These are phyloP conservation scores for Homarus gammarus DNA, from an alignment of 2,888 invertebrate genomes.

Conservation along the genomic window DNA sequence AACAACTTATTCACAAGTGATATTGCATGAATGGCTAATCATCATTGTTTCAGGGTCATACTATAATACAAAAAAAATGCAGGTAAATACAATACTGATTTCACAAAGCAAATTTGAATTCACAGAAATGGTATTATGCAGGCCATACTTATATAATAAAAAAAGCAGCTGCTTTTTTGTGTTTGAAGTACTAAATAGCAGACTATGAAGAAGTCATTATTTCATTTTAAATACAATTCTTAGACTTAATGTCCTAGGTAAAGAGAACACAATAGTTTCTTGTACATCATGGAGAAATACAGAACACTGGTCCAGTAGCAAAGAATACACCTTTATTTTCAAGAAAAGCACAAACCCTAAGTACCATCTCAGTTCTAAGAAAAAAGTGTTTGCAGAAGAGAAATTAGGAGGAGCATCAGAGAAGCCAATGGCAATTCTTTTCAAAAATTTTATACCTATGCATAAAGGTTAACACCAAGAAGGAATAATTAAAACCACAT, in stretches of 20 bases:
- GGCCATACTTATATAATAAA: neutral
- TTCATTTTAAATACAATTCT: neutral
- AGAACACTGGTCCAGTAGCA: conserved; percentile 20
- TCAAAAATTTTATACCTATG: neutral
- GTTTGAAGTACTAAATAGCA: neutral
- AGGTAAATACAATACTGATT: conserved; percentile 18
- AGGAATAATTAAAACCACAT: conserved; percentile 9
- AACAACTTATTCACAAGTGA: neutral
- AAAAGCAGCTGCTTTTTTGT: conserved; percentile 26
- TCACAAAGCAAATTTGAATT: neutral
- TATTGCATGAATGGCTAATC: neutral
- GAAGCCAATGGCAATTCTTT: neutral
- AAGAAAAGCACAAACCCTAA: conserved; percentile 9
- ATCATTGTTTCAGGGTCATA: conserved; percentile 33
- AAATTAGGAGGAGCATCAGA: neutral
- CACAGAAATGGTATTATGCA: conserved; percentile 15
- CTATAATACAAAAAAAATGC: neutral
- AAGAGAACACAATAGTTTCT: conserved; percentile 28
- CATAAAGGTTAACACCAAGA: neutral
- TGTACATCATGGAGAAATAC: conserved; percentile 15
- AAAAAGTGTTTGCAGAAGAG: neutral
- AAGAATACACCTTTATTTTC: neutral
- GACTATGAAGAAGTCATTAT: conserved; percentile 3
- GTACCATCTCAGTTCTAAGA: neutral
- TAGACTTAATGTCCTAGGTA: conserved; percentile 16